Evolutionary conservation across 2,797 vertebrate genomes (phyloP), one percentile per base, ranked within the genome.

Genomic region (Myotis vivesi): DNA sequence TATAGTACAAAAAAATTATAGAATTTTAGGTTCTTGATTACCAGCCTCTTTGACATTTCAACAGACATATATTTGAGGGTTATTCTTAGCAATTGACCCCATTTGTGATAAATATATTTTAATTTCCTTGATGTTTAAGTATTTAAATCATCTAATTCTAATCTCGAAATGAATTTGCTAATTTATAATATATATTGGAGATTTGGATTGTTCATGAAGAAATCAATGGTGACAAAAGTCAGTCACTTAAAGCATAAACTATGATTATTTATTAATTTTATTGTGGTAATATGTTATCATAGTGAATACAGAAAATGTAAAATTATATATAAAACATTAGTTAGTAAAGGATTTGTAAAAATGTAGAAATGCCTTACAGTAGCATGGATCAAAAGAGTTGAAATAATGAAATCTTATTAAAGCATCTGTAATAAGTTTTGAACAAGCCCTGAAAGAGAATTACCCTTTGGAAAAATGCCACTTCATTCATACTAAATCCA

Each of bases 391-490:
- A 95, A 96, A 97, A 64, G 38, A 68, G 3, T 28, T 80, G 41
- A 94, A 97, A 94, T 83, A 94, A 97, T 87, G 53, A 92, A 91
- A 96, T n/a, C 19, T n/a, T 62, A 97, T 82, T 95, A 89, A 97
- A 96, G 76, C 77, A 94, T 92, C 93, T 93, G 17, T 62, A 93
- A 96, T 20, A 33, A 22, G 86, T 97, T 97, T 46, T 94, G 81
- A 83, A 94, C 30, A 97, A 95, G 22, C 46, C 96, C 66, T 96
- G 94, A 91, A 93, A 95, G 36, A 96, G 62, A 96, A 96, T 69
- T 96, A 96, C 41, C 28, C 82, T 87, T 95, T 97, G 80, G 86
- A 97, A 44, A 95, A 98, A 97, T 80, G 90, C 22, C 69, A 95
- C 15, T 75, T 51, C 33, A 36, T 94, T 93, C 71, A 91, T 92